Evolutionary conservation across 2,888 invertebrate genomes (phyloP), one percentile per base, ranked within the genome.

Genomic region (Lochmaea capreae): DNA sequence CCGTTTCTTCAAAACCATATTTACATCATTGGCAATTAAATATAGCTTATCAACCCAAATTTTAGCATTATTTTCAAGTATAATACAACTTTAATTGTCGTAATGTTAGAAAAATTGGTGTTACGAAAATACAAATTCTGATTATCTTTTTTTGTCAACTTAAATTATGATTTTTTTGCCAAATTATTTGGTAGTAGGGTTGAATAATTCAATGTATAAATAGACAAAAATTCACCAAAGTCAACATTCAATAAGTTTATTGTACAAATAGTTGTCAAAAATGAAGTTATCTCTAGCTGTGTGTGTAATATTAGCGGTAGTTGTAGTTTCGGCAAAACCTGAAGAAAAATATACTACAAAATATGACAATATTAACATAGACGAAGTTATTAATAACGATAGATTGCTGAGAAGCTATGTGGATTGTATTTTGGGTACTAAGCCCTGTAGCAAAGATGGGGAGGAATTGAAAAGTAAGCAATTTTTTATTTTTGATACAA

Each of bases 381-480:
- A 93, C 65, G 91, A 91, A 81, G 91, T 94, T 77, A 85, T 94
- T 33, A 84, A 81, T 5, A 94, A 91, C 85, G 90, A 92, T 43
- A 89, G 93, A 43, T 87, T 94, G 14, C 85, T 94, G 3, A 87
- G 88, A 49, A 91, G 90, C 58, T 93, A 94, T 82, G 86, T 92
- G 59, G 90, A 92, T 75, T 94, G 94, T 80, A 81, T 94, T 57
- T 84, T 93, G 80, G 91, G 90, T 0, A 87, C 86, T 72, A 92
- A 91, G 11, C 90, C 89, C 58, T 94, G 94, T 84, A 93, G 91
- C 2, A 88, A 93, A 12, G 93, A 94, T 82, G 93, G 90, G 74
- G 90, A 90, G 80, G 91, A 92, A 86, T 86, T 94, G 3, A 94
- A 92, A 88, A 89, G 94, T 94, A 85, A 89, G 90, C 88, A 12